A percentile compares a stretch with the other conserved stretches of the same genome.
Evolutionary conservation across 2,888 invertebrate genomes (phyloP).

Genomic region (Dexiosoma caninum): DNA sequence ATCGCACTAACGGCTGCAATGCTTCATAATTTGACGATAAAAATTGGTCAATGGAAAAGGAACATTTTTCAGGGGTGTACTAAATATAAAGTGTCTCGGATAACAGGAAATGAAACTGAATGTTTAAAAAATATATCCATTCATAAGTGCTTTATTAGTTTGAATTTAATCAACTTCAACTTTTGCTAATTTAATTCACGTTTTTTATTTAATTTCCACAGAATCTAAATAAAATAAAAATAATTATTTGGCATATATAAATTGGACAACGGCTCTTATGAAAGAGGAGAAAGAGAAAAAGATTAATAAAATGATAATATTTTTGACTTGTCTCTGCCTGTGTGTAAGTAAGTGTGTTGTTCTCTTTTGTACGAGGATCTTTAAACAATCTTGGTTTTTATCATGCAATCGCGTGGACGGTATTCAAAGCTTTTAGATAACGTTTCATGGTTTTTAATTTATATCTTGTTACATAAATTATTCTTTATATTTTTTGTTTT

Average conservation of each 20-base stretch:
- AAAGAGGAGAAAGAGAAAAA: too few relatives aligned
- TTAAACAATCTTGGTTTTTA: slow-evolving; percentile 64
- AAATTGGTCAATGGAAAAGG: too few relatives aligned
- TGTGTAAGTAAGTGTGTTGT: slow-evolving; percentile 63
- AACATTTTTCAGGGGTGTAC: slow-evolving; percentile 23
- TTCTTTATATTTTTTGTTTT: slow-evolving; percentile 2
- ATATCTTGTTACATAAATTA: background rate
- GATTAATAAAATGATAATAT: slow-evolving; percentile 5
- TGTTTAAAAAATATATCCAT: slow-evolving; percentile 6
- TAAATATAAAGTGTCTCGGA: too few relatives aligned
- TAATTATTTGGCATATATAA: background rate
- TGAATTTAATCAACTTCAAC: slow-evolving; percentile 52
- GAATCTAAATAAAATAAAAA: background rate
- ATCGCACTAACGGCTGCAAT: too few relatives aligned
- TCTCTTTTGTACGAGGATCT: slow-evolving; percentile 65
- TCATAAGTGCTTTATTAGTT: too few relatives aligned
- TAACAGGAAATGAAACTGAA: background rate
- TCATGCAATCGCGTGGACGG: slow-evolving; percentile 68
- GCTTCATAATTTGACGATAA: too few relatives aligned
- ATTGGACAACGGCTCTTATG: background rate
- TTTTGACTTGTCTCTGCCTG: slow-evolving; percentile 26
- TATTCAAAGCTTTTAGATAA: slow-evolving; percentile 71
- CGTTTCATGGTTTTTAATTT: slow-evolving; percentile 58
- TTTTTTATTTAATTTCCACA: background rate
- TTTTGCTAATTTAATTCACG: slow-evolving; percentile 51